Evolutionary conservation across 1,140 invertebrate genomes (phyloP), one percentile per base, ranked within the genome.

Genomic region (Ceratosolen solmsi): DNA sequence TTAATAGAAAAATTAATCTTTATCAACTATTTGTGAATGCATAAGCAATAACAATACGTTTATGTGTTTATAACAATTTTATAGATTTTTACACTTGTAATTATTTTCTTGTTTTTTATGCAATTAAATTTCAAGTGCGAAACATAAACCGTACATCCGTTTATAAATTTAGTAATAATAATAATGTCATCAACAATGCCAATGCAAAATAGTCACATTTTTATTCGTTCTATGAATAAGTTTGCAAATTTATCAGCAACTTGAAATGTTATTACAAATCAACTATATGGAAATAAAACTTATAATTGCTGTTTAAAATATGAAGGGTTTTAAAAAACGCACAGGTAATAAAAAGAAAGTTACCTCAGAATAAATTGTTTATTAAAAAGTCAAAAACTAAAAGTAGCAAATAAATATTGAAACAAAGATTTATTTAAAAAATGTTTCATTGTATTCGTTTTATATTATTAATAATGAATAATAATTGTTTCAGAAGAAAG

Each of bases 401-500:
- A n/a, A n/a, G n/a, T n/a, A n/a, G n/a, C n/a, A n/a, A n/a, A n/a
- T n/a, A n/a, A n/a, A n/a, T n/a, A n/a, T n/a, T n/a, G n/a, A n/a
- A n/a, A n/a, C n/a, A n/a, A n/a, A n/a, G n/a, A n/a, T n/a, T n/a
- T n/a, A n/a, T n/a, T n/a, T n/a, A n/a, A n/a, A n/a, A n/a, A n/a
- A n/a, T n/a, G n/a, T n/a, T n/a, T n/a, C n/a, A n/a, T n/a, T n/a
- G n/a, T n/a, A 3, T 63, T 7, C 36, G 9, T 68, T 2, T 38
- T 38, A 25, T 63, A 17, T 30, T 30, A 15, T 46, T 54, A 2
- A 49, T 49, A 60, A 58, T 0, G 25, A 1, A 5, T 30, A 70
- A 17, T 27, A 9, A 36, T 68, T 54, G 13, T 74, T 75, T 51
- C 60, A 75, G 71, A 75, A 13, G 20, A 22, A 65, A 72, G 79